Percentiles rank a stretch among this genome's conserved stretches.
phyloP scores from a whole-genome alignment of 2,797 vertebrate species.

The Phrynocephalus vlangalii region DNA sequence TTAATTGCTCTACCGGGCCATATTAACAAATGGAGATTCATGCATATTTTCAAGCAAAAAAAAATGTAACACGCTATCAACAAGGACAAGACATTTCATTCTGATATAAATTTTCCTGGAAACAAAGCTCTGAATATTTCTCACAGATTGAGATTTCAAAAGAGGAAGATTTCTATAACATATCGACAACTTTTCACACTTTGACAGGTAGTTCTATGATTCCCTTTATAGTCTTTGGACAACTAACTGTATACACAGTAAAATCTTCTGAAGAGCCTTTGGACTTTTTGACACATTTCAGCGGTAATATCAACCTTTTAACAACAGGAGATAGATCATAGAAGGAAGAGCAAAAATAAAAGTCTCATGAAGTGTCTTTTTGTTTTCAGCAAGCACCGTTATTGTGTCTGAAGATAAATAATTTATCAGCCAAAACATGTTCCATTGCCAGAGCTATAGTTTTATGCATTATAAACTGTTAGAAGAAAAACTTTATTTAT shows the following conservation, averaged over 20 bases:
- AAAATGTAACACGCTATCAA: conserved; percentile 27
- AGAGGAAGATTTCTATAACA: conserved; percentile 61
- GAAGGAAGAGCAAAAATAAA: not conserved
- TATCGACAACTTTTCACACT: conserved; percentile 40
- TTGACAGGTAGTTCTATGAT: conserved; percentile 52
- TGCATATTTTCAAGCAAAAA: conserved; percentile 11
- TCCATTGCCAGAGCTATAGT: not conserved
- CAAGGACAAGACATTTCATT: conserved; percentile 63
- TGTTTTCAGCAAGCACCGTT: conserved; percentile 35
- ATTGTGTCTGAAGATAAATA: not conserved
- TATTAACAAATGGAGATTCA: conserved; percentile 48
- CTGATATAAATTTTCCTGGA: conserved; percentile 27
- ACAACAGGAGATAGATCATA: not conserved
- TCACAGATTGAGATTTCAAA: conserved; percentile 10
- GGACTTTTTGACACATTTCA: conserved; percentile 4
- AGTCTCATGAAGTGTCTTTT: not conserved
- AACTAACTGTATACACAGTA: conserved; percentile 33
- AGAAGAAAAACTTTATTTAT: not conserved
- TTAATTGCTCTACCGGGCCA: conserved; percentile 52
- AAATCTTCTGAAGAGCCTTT: conserved; percentile 46
- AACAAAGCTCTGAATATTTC: conserved; percentile 34
- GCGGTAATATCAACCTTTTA: conserved; percentile 26
- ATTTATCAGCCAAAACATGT: not conserved
- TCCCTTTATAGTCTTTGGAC: conserved; percentile 52
- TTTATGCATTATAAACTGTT: rapidly evolving